A percentile compares a stretch with the other conserved stretches of the same genome.
Evolutionary conservation across 2,888 invertebrate species (phyloP).

Genomic region (Digitonthophagus gazella): DNA sequence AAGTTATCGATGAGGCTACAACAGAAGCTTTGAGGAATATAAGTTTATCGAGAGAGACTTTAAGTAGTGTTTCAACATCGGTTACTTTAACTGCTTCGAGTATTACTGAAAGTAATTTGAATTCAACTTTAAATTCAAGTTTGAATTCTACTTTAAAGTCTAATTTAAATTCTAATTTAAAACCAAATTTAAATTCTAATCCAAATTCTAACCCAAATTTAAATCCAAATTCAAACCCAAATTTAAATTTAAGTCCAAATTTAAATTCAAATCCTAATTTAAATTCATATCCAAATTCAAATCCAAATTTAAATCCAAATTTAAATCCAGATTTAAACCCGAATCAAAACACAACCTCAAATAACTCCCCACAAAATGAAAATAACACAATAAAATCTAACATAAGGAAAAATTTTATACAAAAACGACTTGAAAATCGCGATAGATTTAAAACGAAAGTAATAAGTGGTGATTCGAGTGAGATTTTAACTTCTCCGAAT

Average conservation of each 20-base stretch:
- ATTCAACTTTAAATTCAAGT: slow-evolving; percentile 28
- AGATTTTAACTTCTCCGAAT: slow-evolving; percentile 46
- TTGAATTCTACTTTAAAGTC: slow-evolving; percentile 13
- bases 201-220: too few relatives aligned
- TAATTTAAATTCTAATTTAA: too few relatives aligned
- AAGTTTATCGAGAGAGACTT: too few relatives aligned
- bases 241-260: too few relatives aligned
- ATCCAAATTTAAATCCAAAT: too few relatives aligned
- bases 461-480: slow-evolving; percentile 57
- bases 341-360: too few relatives aligned
- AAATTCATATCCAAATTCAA: too few relatives aligned
- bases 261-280: too few relatives aligned
- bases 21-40: slow-evolving; percentile 40
- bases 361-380: slow-evolving; percentile 19
- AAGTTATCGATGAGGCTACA: slow-evolving; percentile 50
- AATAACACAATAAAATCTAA: slow-evolving; percentile 39
- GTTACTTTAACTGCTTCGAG: slow-evolving; percentile 9
- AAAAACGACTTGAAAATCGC: slow-evolving; percentile 63
- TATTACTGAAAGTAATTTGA: slow-evolving; percentile 20
- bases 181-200: too few relatives aligned
- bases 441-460: slow-evolving; percentile 76
- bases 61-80: background rate
- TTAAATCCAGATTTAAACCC: too few relatives aligned
- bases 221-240: too few relatives aligned
- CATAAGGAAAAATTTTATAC: slow-evolving; percentile 49